Evolutionary conservation across 2,113 vertebrate species (phyloP).

Genomic region (Tonatia bakeri): DNA sequence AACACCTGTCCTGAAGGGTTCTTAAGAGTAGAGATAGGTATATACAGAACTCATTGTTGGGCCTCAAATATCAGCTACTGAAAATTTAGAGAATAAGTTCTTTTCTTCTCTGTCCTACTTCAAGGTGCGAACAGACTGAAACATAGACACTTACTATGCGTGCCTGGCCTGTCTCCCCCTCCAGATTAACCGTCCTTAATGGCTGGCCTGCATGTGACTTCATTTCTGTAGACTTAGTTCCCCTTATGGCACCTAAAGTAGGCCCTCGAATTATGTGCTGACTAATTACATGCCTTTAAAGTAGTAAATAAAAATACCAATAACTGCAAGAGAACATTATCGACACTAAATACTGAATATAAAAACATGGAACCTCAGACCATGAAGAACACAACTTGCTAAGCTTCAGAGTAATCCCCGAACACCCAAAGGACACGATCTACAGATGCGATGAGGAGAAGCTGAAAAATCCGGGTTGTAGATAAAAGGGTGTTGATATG

Average conservation of each 20-base stretch:
- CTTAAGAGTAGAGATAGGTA: neutral
- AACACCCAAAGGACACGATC: neutral
- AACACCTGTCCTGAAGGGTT: too few relatives aligned
- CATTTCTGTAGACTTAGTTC: neutral
- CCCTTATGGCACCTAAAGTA: neutral
- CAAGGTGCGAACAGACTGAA: neutral
- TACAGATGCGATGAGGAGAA: neutral
- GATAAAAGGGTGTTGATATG: neutral
- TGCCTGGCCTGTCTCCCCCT: neutral
- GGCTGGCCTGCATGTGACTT: neutral
- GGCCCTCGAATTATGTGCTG: neutral
- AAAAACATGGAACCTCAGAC: neutral
- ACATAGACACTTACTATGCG: neutral
- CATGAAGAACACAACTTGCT: neutral
- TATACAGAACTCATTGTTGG: neutral
- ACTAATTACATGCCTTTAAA: neutral
- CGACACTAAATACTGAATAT: neutral
- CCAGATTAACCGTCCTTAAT: neutral
- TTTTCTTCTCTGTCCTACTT: neutral
- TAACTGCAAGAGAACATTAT: neutral
- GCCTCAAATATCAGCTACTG: neutral
- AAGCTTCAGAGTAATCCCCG: neutral
- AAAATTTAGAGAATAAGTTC: neutral
- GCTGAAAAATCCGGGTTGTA: neutral
- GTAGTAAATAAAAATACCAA: neutral